Evolutionary conservation across 2,113 vertebrate genomes (phyloP), one percentile per base, ranked within the genome.

Genomic region (Empidonax traillii): DNA sequence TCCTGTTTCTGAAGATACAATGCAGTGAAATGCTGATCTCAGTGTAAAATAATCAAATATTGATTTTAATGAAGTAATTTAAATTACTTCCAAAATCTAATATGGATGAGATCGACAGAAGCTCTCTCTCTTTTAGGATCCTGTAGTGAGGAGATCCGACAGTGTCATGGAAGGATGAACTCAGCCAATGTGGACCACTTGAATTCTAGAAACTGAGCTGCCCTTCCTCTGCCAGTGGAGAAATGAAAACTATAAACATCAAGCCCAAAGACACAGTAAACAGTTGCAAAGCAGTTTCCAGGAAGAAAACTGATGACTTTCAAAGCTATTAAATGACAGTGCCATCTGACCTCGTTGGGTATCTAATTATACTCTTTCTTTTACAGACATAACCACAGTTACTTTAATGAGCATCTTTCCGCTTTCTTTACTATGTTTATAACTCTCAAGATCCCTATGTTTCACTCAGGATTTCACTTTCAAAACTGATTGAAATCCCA

Each of bases 41-140:
- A 37, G 15, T 39, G 44, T 63, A 94, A 93, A 94, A 93, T 56
- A 94, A 85, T 69, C 22, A 82, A 63, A 82, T 77, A 93, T 9
- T 62, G n/a, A 87, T 68, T n/a, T 72, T 67, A 91, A 92, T 56
- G 24, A 85, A 58, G 39, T 27, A 67, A 88, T 83, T 81, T 82
- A 82, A 44, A 74, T 55, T 80, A 66, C 73, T 90, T 58, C 35
- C 37, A 49, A 84, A 73, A 55, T 43, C 35, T 66, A 77, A 53
- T 8, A 72, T 5, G 21, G 69, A 61, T 30, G n/a, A 92, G 15
- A 69, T 52, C 2, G 3, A 72, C 44, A 79, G 22, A 49, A 72
- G 27, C 14, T 37, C 24, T 43, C 43, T 63, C 35, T 81, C 14
- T 84, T 80, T 58, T 47, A 72, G 33, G 27, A 58, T 4, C 15